Evolutionary conservation across 2,797 vertebrate genomes (phyloP).

Genomic region (Helarctos malayanus): DNA sequence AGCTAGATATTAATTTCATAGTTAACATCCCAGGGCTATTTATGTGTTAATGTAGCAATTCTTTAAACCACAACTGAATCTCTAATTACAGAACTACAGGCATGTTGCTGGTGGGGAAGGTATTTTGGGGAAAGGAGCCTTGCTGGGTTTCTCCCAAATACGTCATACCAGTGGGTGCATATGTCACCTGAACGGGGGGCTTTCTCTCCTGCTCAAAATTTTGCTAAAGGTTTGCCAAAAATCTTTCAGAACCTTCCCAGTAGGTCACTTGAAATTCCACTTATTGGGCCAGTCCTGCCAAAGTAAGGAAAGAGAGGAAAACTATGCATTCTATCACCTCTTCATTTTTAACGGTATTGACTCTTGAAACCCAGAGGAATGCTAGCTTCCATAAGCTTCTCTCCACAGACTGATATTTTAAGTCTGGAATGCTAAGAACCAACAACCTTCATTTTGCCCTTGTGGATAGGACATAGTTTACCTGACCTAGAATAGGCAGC

Average conservation of each 20-base stretch:
- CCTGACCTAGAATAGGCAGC: slow-evolving; percentile 75
- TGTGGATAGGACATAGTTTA: slow-evolving; percentile 76
- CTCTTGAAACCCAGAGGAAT: slow-evolving; percentile 78
- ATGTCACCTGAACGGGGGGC: not conserved
- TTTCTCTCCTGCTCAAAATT: slow-evolving; percentile 60
- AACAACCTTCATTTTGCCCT: slow-evolving; percentile 77
- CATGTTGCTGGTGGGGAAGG: slow-evolving; percentile 26
- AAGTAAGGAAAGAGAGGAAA: slow-evolving; percentile 72
- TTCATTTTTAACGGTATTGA: slow-evolving; percentile 79
- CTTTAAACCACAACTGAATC: slow-evolving; percentile 64
- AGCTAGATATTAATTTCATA: slow-evolving; percentile 56
- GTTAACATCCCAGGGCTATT: slow-evolving; percentile 48
- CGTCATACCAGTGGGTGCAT: not conserved
- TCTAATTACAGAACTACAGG: slow-evolving; percentile 62
- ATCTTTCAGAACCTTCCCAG: slow-evolving; percentile 67
- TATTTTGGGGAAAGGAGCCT: slow-evolving; percentile 70
- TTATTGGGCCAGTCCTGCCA: slow-evolving; percentile 60
- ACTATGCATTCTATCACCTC: slow-evolving; percentile 63
- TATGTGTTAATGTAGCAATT: slow-evolving; percentile 59
- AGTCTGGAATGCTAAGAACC: slow-evolving; percentile 80
- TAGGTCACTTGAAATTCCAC: slow-evolving; percentile 79
- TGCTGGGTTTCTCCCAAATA: slow-evolving; percentile 58
- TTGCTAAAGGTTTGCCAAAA: slow-evolving; percentile 72
- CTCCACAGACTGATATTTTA: slow-evolving; percentile 80
- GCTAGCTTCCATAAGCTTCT: slow-evolving; percentile 75